Conservation (phyloP, 2,888 invertebrate species). For the Chalcis sispes region DNA sequence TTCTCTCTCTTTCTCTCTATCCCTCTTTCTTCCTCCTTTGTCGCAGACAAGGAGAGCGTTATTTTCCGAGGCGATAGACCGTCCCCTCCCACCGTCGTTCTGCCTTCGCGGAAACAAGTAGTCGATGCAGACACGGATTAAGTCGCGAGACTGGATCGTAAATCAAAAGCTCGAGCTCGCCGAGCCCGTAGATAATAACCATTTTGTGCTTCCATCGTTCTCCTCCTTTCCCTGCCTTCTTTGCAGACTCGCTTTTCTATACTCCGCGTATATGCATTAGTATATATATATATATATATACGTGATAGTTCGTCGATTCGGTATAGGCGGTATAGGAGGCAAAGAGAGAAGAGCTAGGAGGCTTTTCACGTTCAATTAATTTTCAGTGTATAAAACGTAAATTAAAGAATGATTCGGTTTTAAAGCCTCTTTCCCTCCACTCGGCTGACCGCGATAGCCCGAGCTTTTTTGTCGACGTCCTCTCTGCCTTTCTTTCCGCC, state of each 20-base stretch:
- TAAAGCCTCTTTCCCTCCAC: not conserved
- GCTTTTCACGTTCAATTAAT: slow-evolving; percentile 30
- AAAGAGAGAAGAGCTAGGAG: not conserved
- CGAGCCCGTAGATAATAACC: slow-evolving; percentile 69
- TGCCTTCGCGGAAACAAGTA: slow-evolving; percentile 45
- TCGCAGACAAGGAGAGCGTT: not conserved
- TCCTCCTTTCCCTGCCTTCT: not conserved
- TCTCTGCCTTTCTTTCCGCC: not conserved
- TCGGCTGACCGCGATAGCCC: not conserved
- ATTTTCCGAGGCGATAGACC: slow-evolving; percentile 8
- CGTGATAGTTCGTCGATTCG: not conserved
- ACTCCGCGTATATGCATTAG: no score
- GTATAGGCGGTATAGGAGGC: not conserved
- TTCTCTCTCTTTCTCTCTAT: no score
- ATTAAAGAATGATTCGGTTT: not conserved
- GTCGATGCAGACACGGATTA: slow-evolving; percentile 65
- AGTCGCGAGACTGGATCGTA: slow-evolving; percentile 66
- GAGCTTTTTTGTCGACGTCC: not conserved
- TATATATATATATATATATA: no score
- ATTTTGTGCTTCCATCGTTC: slow-evolving; percentile 68
- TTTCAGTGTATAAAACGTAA: not conserved
- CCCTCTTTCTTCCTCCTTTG: no score
- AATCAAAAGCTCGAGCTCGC: slow-evolving; percentile 66
- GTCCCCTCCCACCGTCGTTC: not conserved
- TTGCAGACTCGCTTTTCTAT: not conserved